These are phyloP conservation scores for Synanthedon andrenaeformis DNA, from an alignment of 2,888 invertebrate genomes.

Conservation along the genomic window DNA sequence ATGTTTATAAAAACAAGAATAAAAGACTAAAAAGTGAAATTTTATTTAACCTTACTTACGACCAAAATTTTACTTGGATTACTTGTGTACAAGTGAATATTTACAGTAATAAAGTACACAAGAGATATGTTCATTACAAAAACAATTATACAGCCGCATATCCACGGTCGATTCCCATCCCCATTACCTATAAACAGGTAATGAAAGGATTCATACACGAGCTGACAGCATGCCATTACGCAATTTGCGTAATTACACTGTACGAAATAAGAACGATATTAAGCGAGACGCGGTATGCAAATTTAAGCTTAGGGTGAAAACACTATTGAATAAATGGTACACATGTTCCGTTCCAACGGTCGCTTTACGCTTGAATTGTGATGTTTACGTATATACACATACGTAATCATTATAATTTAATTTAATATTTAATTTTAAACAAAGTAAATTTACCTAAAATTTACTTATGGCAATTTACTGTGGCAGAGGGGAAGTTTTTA, in stretches of 20 bases:
- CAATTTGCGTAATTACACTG: slow-evolving; percentile 48
- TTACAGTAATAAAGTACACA: no score
- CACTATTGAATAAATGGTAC: slow-evolving; percentile 8
- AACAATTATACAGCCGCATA: not conserved
- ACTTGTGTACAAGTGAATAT: no score
- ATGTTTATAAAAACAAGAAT: no score
- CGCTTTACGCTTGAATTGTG: slow-evolving; percentile 9
- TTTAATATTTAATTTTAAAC: no score
- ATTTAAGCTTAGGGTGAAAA: slow-evolving; percentile 31
- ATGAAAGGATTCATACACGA: slow-evolving; percentile 11
- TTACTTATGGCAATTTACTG: no score
- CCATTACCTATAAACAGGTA: not conserved
- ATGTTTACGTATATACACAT: not conserved
- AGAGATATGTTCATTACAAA: no score
- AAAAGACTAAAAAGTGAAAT: no score
- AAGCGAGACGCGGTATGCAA: slow-evolving; percentile 33
- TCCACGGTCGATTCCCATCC: not conserved
- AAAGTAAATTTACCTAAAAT: no score
- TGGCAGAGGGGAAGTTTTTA: no score
- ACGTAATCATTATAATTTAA: no score
- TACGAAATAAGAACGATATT: slow-evolving; percentile 30
- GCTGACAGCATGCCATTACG: slow-evolving; percentile 38
- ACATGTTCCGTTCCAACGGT: slow-evolving; percentile 18
- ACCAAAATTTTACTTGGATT: no score
- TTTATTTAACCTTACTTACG: no score